phyloP scores from a whole-genome alignment of 2,888 invertebrate genomes.

The Nomada goodeniana region DNA sequence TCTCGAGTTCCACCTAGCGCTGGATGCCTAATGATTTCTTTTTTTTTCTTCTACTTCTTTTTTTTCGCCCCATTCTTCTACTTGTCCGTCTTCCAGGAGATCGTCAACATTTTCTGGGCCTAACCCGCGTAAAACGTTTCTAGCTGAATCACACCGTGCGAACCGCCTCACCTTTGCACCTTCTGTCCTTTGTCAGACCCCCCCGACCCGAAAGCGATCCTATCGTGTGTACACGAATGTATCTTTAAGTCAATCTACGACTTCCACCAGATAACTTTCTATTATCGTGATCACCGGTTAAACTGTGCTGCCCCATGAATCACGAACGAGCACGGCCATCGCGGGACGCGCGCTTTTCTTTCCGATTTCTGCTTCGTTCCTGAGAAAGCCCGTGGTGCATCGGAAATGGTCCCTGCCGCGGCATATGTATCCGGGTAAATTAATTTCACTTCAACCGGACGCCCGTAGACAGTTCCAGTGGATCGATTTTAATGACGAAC shows the following conservation, averaged over 20 bases:
- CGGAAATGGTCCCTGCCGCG: neutral
- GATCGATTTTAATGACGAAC: conserved; percentile 11
- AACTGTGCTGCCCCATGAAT: conserved; percentile 48
- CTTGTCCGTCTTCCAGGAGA: conserved; percentile 19
- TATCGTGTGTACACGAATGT: conserved; percentile 52
- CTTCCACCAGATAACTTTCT: conserved; percentile 59
- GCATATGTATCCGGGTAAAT: neutral
- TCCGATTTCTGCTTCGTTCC: neutral
- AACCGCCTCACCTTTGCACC: conserved; percentile 52
- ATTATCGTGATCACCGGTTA: conserved; percentile 59
- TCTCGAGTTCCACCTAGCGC: conserved; percentile 74
- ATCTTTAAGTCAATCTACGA: conserved; percentile 59
- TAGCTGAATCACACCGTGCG: conserved; percentile 59
- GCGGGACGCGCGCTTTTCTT: conserved; percentile 15
- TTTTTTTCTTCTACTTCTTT: conserved; percentile 31
- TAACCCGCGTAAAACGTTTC: conserved; percentile 59
- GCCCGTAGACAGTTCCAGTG: neutral
- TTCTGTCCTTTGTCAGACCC: conserved; percentile 48
- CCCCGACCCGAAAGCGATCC: conserved; percentile 48
- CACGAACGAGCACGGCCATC: conserved; percentile 41
- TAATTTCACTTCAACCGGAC: neutral
- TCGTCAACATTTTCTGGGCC: conserved; percentile 52
- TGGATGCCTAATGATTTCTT: conserved; percentile 43
- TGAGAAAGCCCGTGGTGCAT: conserved; percentile 25
- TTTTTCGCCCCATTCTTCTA: neutral